A percentile compares a stretch with the other conserved stretches of the same genome.
These are phyloP conservation scores for Harpalus rufipes DNA, from an alignment of 2,888 invertebrate genomes.

Conservation along the genomic window DNA sequence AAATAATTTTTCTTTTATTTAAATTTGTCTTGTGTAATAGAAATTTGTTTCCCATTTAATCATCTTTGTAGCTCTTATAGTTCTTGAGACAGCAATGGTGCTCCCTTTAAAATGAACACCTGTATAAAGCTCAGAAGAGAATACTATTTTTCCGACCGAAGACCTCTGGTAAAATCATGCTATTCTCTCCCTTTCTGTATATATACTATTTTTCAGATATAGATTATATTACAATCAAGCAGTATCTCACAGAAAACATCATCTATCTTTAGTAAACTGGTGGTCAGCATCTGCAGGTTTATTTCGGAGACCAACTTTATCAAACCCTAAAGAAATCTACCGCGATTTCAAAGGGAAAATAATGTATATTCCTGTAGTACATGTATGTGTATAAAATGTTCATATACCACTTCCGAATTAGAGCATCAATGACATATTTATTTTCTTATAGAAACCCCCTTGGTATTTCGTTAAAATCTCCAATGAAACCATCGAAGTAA, in stretches of 20 bases:
- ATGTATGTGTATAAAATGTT: slow-evolving; percentile 79
- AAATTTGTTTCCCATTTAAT: no score
- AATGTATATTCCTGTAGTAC: slow-evolving; percentile 85
- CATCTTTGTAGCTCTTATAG: no score
- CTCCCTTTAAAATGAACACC: no score
- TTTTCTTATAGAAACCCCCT: slow-evolving; percentile 80
- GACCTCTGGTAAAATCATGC: no score
- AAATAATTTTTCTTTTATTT: no score
- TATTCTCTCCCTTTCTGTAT: no score
- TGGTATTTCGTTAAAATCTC: slow-evolving; percentile 87
- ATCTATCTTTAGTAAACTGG: slow-evolving; percentile 85
- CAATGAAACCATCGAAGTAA: slow-evolving; percentile 80
- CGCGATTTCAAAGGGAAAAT: slow-evolving; percentile 82
- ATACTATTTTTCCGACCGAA: no score
- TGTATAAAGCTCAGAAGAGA: no score
- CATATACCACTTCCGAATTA: no score
- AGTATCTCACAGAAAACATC: slow-evolving; percentile 80
- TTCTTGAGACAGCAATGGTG: no score
- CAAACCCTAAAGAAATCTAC: slow-evolving; percentile 82
- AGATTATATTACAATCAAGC: slow-evolving; percentile 87
- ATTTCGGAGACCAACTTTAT: slow-evolving; percentile 84
- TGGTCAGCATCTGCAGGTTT: slow-evolving; percentile 82
- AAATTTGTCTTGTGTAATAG: no score
- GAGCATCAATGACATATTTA: no score
- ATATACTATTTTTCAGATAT: slow-evolving; percentile 79